Evolutionary conservation across 1,140 invertebrate genomes (phyloP), one percentile per base, ranked within the genome.

Genomic region (Trichonephila inaurata): DNA sequence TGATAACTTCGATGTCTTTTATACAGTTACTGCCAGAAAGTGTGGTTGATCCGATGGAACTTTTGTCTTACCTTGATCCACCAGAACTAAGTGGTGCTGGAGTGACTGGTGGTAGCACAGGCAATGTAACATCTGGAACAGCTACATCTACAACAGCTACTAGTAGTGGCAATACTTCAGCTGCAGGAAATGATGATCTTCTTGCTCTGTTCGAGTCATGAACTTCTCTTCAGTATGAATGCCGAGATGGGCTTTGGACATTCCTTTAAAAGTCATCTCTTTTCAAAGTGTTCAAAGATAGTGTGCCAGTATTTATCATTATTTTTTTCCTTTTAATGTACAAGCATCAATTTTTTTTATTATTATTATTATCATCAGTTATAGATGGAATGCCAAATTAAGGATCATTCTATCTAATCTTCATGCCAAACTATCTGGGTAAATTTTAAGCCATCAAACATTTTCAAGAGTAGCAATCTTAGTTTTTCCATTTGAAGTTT

Each of bases 41-140:
- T 95, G 97, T 97, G 69, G 94, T 94, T 44, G 98, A 99, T 96
- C 98, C 98, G 6, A 98, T 99, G 97, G 98, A 99, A 96, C 96
- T 99, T 90, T 96, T 99, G n/a, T 98, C 98, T 81, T 99, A 99
- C 95, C 96, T 99, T 95, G 98, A 99, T 95, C 98, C 98, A 86
- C 98, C 98, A 8, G 98, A 98, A 95, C 96, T 98, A 61, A 98
- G 85, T 44, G 60, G 62, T 51, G 64, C 21, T 66, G 82, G 62
- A n/a, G 64, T 98, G 94, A 98, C 98, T 77, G 98, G 85, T 44
- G 60, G 62, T 51, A 98, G 97, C 95, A 97, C 97, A 94, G 95
- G 95, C 64, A 95, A 94, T 72, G 97, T 97, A 93, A 97, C 97
- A 94, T 97, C 97, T 92, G 96, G 97, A 51, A 96, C 90, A 33